Evolutionary conservation across 1,140 invertebrate genomes (phyloP).

Genomic region (Macrosteles quadrilineatus): DNA sequence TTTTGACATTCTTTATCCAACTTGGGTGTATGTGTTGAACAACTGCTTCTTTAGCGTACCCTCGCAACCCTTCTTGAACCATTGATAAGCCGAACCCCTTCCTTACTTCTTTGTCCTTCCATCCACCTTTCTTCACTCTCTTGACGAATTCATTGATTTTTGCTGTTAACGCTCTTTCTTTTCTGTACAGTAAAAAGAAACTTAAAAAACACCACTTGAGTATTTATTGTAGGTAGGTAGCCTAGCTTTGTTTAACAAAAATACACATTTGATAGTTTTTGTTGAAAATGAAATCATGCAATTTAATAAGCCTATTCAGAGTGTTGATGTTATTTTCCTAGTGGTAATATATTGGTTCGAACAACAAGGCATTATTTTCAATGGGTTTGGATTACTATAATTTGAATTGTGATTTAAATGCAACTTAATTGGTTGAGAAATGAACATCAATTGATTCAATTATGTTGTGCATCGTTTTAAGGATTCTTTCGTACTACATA

Average conservation of each 20-base stretch:
- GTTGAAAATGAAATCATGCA: not conserved
- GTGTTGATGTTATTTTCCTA: not conserved
- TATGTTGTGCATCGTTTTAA: no score
- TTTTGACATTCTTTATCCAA: constrained; percentile 3
- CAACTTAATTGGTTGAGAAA: no score
- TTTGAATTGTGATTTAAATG: no score
- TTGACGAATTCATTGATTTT: constrained; percentile 30
- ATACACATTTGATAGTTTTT: not conserved
- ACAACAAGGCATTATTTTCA: no score
- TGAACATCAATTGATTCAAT: no score
- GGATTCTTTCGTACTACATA: no score
- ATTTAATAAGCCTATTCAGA: not conserved
- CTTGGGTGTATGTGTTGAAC: constrained; percentile 11
- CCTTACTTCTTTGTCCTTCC: not conserved
- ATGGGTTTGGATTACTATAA: no score
- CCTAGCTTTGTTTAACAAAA: not conserved
- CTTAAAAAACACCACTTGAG: no score
- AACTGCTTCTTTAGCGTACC: not conserved
- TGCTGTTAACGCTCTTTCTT: constrained; percentile 14
- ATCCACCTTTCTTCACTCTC: constrained; percentile 10
- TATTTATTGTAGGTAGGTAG: not conserved
- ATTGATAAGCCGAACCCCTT: not conserved
- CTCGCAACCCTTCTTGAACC: not conserved
- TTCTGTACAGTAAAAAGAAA: constrained; percentile 13
- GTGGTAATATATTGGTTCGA: no score